Conservation (phyloP, 53 echinoderm and acorn worm genomes). For the Arbacia lixula region DNA sequence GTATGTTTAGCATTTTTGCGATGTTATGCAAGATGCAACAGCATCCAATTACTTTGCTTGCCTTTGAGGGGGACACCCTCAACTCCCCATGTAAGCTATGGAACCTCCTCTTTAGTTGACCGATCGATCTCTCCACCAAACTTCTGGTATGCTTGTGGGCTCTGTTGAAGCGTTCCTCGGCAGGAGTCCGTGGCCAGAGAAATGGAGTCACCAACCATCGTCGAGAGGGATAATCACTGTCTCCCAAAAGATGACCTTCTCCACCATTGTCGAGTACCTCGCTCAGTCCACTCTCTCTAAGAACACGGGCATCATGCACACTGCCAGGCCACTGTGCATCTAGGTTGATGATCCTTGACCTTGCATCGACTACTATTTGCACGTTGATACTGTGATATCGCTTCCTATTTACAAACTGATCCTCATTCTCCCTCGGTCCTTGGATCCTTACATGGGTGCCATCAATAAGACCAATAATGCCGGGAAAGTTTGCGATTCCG, state of each 20-base stretch:
- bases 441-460: slow-evolving; percentile 10
- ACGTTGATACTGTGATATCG: slow-evolving; percentile 32
- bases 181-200: not conserved
- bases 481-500: slow-evolving; percentile 19
- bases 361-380: not conserved
- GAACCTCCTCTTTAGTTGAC: slow-evolving; percentile 4
- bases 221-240: slow-evolving; percentile 5
- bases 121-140: not conserved
- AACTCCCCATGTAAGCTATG: not conserved
- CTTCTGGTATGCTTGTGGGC: not conserved
- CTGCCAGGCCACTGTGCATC: slow-evolving; percentile 23
- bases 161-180: not conserved
- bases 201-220: not conserved
- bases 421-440: not conserved
- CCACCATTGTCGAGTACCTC: not conserved
- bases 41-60: not conserved
- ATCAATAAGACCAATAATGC: not conserved
- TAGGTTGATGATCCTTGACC: not conserved
- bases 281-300: slow-evolving; percentile 12
- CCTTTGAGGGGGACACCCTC: not conserved
- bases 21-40: not conserved
- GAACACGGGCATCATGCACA: not conserved
- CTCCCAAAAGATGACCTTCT: slow-evolving; percentile 14
- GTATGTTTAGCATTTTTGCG: not conserved
- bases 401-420: slow-evolving; percentile 18